Evolutionary conservation across 2,113 vertebrate genomes (phyloP).

Genomic region (Prionailurus bengalensis): DNA sequence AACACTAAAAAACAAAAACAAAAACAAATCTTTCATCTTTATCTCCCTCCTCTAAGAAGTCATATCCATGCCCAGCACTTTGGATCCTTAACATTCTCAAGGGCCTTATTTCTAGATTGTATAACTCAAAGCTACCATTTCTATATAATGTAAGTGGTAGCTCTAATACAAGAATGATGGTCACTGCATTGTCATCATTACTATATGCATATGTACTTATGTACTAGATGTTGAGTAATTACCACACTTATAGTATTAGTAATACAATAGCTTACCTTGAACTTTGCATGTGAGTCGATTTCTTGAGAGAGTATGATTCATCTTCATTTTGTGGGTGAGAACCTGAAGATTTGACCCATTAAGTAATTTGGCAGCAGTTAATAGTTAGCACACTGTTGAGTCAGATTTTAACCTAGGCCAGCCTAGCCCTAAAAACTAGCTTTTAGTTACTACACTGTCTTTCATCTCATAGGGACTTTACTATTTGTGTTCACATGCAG

Average conservation of each 20-base stretch:
- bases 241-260: background rate
- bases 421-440: background rate
- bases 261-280: background rate
- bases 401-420: slow-evolving; percentile 5
- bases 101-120: background rate
- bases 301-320: background rate
- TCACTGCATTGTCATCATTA: background rate
- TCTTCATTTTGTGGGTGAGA: slow-evolving; percentile 4
- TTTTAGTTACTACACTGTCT: background rate
- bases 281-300: background rate
- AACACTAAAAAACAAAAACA: no score
- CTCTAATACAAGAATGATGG: background rate
- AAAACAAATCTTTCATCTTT: slow-evolving; percentile 13
- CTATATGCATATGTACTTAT: background rate
- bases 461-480: background rate
- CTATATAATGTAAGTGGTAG: background rate
- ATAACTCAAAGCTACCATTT: background rate
- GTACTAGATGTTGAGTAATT: background rate
- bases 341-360: background rate
- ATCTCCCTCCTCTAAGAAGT: background rate
- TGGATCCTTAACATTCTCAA: background rate
- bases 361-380: background rate
- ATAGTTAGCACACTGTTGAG: background rate
- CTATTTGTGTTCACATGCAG: background rate
- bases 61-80: background rate